Evolutionary conservation across 2,888 invertebrate genomes (phyloP).

Genomic region (Phyto melanocephala): DNA sequence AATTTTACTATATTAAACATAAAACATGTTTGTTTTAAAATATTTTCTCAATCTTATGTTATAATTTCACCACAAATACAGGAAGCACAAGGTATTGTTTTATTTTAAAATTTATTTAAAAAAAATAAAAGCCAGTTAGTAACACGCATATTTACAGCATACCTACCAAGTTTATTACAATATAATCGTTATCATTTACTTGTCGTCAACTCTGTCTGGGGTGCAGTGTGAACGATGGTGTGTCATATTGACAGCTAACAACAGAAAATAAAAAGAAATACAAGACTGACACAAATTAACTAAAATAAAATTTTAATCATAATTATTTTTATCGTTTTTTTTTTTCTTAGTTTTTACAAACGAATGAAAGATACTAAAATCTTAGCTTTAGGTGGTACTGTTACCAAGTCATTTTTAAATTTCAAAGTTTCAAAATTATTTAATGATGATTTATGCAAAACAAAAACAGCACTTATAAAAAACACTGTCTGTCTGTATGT

Average conservation of each 20-base stretch:
- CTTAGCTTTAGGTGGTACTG: neutral
- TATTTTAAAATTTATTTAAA: neutral
- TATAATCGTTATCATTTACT: constrained; percentile 56
- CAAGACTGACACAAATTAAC: neutral
- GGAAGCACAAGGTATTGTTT: constrained; percentile 35
- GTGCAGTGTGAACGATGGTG: constrained; percentile 33
- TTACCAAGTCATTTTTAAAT: constrained; percentile 24
- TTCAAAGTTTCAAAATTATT: neutral
- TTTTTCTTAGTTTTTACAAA: neutral
- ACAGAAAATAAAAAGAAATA: neutral
- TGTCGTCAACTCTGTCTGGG: constrained; percentile 37
- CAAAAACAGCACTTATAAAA: neutral
- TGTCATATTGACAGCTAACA: constrained; percentile 16
- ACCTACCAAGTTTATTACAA: constrained; percentile 28
- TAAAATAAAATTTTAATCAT: neutral
- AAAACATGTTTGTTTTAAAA: no score
- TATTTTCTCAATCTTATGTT: neutral
- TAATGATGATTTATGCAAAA: constrained; percentile 34
- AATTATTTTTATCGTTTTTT: constrained; percentile 1
- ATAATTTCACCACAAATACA: constrained; percentile 28
- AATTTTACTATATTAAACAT: no score
- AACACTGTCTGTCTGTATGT: neutral
- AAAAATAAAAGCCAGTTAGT: constrained; percentile 39
- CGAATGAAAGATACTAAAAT: neutral
- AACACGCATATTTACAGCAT: constrained; percentile 30